Evolutionary conservation across 2,113 vertebrate species (phyloP).

Genomic region (Butorides virescens): DNA sequence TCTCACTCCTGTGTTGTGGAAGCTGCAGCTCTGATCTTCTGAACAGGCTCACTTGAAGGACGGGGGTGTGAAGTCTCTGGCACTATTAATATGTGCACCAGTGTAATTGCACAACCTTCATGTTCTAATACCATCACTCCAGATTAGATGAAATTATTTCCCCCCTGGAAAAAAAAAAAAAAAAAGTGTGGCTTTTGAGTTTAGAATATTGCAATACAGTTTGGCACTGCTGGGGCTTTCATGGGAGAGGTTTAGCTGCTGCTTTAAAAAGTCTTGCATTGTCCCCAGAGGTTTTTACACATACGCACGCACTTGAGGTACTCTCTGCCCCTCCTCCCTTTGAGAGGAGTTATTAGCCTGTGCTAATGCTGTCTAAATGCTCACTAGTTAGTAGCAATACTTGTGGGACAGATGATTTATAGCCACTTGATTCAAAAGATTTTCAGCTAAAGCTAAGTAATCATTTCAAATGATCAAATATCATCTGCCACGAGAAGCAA

Average conservation of each 20-base stretch:
- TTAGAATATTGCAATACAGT: not conserved
- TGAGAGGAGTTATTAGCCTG: conserved; percentile 4
- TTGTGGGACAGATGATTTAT: conserved; percentile 16
- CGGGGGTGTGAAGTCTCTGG: not conserved
- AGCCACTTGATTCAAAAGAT: conserved; percentile 42
- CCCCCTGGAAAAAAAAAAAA: not conserved
- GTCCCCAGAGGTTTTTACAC: not conserved
- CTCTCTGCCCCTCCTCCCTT: not conserved
- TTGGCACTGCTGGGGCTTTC: not conserved
- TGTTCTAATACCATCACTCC: not conserved
- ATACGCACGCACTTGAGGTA: not conserved
- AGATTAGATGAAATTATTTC: not conserved
- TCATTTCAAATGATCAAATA: conserved; percentile 36
- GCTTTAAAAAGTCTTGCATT: not conserved
- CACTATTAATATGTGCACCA: not conserved
- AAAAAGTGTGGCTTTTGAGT: not conserved
- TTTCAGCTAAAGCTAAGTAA: conserved; percentile 36
- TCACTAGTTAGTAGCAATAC: not conserved
- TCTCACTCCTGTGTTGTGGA: not conserved
- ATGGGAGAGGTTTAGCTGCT: not conserved
- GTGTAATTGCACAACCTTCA: not conserved
- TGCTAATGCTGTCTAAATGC: conserved; percentile 7
- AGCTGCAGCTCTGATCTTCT: not conserved
- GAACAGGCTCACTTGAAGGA: not conserved
- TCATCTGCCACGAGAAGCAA: not conserved